A percentile compares a stretch with the other conserved stretches of the same genome.
These are phyloP conservation scores for Carettochelys insculpta DNA, from an alignment of 2,113 vertebrate genomes.

Conservation along the genomic window DNA sequence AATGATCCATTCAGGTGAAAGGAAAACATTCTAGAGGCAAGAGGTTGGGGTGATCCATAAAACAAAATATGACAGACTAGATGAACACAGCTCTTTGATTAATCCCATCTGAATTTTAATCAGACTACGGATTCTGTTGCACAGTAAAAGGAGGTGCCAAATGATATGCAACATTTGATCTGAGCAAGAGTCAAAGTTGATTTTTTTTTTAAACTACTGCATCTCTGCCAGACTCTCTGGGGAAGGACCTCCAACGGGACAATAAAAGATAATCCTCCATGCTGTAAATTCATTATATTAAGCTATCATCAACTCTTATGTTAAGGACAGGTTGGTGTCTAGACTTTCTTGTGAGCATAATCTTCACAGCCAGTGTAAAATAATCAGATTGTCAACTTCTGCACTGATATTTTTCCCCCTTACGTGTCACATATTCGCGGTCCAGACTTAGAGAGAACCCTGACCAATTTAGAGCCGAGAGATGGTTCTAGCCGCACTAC, in stretches of 20 bases:
- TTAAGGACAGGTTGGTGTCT: not conserved
- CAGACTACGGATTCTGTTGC: not conserved
- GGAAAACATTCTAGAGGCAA: not conserved
- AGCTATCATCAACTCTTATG: not conserved
- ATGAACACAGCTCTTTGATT: constrained; percentile 4
- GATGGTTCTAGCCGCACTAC: not conserved
- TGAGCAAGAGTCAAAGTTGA: not conserved
- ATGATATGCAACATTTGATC: not conserved
- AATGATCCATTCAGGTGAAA: not conserved
- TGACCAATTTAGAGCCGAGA: not conserved
- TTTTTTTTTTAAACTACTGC: not conserved
- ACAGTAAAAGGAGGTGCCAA: not conserved
- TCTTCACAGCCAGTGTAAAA: not conserved
- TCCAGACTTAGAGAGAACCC: not conserved
- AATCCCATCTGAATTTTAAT: constrained; percentile 8
- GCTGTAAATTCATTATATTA: not conserved
- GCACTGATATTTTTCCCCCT: not conserved
- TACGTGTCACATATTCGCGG: not conserved
- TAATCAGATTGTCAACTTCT: not conserved
- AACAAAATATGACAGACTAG: rapidly evolving
- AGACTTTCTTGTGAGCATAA: not conserved
- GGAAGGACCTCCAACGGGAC: not conserved
- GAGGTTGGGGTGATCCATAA: not conserved
- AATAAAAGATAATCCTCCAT: not conserved
- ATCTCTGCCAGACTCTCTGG: not conserved